A percentile compares a stretch with the other conserved stretches of the same genome.
Evolutionary conservation across 2,888 invertebrate genomes (phyloP).

Genomic region (Eupithecia subumbrata): DNA sequence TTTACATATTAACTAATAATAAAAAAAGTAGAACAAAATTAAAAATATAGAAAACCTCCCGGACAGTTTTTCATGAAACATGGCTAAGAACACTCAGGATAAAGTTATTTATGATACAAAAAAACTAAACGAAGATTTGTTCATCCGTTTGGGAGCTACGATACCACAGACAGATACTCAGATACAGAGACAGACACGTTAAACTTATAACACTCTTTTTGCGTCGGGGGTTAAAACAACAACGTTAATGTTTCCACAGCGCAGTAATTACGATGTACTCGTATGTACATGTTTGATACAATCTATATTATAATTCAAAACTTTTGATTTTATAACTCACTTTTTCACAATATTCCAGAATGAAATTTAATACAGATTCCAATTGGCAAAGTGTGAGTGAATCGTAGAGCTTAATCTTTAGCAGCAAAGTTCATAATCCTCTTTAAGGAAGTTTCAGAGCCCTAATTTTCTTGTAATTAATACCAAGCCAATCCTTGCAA

Average conservation of each 20-base stretch:
- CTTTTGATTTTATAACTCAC: background rate
- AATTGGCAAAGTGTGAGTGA: background rate
- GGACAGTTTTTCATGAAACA: no score
- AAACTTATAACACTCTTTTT: no score
- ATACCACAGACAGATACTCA: no score
- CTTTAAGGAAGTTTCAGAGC: constrained; percentile 1
- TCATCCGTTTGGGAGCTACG: no score
- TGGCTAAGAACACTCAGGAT: no score
- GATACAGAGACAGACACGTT: no score
- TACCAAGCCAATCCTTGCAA: constrained; percentile 17
- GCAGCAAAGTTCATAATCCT: background rate
- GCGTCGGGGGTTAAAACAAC: no score
- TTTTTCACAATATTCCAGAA: background rate
- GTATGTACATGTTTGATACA: background rate
- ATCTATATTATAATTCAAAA: background rate
- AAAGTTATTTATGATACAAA: no score
- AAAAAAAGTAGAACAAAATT: no score
- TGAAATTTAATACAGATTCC: background rate
- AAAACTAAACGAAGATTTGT: no score
- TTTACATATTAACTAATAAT: background rate
- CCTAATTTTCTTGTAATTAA: constrained; percentile 17
- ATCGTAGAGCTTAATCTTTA: background rate
- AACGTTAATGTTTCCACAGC: background rate
- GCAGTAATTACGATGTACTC: background rate
- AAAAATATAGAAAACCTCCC: no score